These are phyloP conservation scores for Ammospiza caudacuta DNA, from an alignment of 2,113 vertebrate species.

Conservation along the genomic window DNA sequence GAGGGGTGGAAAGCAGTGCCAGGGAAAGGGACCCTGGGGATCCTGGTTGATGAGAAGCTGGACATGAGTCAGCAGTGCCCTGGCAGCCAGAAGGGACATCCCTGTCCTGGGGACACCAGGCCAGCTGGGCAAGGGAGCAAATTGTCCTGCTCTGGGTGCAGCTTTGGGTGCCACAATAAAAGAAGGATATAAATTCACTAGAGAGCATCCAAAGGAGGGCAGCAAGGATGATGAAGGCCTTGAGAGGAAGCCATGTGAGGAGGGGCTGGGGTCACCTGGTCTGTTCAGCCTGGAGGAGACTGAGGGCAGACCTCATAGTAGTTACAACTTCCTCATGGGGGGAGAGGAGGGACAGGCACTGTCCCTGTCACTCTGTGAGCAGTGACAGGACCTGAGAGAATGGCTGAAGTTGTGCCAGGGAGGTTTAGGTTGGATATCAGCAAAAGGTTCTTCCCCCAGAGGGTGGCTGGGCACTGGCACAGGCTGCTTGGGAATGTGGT, in stretches of 20 bases:
- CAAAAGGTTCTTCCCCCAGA: background rate
- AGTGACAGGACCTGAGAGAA: background rate
- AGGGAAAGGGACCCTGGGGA: background rate
- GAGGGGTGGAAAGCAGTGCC: background rate
- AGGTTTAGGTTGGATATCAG: background rate
- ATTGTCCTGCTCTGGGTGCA: background rate
- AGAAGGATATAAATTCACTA: background rate
- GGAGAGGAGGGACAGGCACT: background rate
- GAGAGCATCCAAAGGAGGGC: background rate
- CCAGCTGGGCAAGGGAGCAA: background rate
- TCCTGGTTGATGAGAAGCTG: background rate
- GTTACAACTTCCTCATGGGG: background rate
- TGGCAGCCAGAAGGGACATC: background rate
- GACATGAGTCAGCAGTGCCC: background rate
- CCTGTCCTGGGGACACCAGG: background rate
- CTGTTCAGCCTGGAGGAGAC: background rate
- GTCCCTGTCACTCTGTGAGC: background rate
- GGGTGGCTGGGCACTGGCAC: background rate
- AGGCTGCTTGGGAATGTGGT: accelerated
- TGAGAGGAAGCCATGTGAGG: background rate
- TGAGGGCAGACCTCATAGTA: background rate
- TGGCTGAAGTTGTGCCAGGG: accelerated
- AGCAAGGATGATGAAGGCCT: background rate
- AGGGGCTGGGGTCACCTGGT: background rate
- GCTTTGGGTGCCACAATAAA: background rate